These are phyloP conservation scores for Limanda limanda DNA, from an alignment of 2,113 vertebrate genomes.

Conservation along the genomic window DNA sequence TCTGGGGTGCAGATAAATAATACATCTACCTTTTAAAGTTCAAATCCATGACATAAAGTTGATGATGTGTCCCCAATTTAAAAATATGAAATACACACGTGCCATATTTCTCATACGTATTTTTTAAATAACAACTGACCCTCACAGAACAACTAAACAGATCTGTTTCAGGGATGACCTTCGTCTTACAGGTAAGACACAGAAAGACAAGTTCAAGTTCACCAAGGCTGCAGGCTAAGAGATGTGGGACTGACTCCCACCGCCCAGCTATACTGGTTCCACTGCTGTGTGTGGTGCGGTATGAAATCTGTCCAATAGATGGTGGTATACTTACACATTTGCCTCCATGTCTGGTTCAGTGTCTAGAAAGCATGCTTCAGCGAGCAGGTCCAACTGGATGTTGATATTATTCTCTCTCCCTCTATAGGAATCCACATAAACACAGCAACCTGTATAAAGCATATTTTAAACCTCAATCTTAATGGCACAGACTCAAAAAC, in stretches of 20 bases:
- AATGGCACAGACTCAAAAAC: not conserved
- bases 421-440: slow-evolving; percentile 24
- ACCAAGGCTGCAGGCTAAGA: not conserved
- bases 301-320: slow-evolving; percentile 50
- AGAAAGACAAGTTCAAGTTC: not conserved
- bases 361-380: slow-evolving; percentile 56
- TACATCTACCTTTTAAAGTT: too few relatives aligned
- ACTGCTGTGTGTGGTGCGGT: slow-evolving; percentile 29
- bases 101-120: too few relatives aligned
- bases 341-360: not conserved
- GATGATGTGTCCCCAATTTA: too few relatives aligned
- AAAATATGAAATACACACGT: too few relatives aligned
- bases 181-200: not conserved
- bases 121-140: too few relatives aligned
- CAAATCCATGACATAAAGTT: too few relatives aligned
- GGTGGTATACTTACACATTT: slow-evolving; percentile 38
- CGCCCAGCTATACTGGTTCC: not conserved
- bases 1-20: too few relatives aligned
- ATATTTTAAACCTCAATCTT: not conserved
- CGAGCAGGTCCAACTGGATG: slow-evolving; percentile 1
- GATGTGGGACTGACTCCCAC: not conserved
- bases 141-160: too few relatives aligned
- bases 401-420: not conserved
- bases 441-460: not conserved
- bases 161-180: too few relatives aligned